Conservation (phyloP, 2,113 vertebrate species). For the Zingel zingel region DNA sequence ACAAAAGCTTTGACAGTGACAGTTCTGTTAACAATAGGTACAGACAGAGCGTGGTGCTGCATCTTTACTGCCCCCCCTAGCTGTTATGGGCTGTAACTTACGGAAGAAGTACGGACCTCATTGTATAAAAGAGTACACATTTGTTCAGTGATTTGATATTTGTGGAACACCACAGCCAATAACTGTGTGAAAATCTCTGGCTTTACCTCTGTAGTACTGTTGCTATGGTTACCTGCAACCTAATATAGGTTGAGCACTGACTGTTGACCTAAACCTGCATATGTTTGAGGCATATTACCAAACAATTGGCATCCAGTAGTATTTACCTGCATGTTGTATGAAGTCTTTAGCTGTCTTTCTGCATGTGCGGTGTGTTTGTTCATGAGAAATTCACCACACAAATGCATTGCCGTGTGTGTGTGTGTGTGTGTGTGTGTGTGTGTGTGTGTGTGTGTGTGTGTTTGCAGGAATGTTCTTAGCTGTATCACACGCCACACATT, state of each 20-base stretch:
- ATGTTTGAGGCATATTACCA: background rate
- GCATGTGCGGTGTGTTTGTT: constrained; percentile 10
- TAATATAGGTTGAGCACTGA: background rate
- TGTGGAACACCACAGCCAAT: background rate
- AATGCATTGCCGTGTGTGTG: constrained; percentile 20
- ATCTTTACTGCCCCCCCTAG: background rate
- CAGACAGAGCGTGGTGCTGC: background rate
- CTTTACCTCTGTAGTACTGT: background rate
- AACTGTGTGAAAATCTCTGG: background rate
- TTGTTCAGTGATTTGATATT: background rate
- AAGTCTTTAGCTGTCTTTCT: background rate
- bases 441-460: constrained; percentile 16
- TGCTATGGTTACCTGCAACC: constrained; percentile 1
- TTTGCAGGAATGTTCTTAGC: constrained; percentile 77
- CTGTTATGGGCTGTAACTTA: background rate
- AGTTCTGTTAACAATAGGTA: too few relatives aligned
- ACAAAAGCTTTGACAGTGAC: background rate
- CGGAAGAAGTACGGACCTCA: background rate
- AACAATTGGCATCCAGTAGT: background rate
- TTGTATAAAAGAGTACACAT: background rate
- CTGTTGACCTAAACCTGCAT: background rate
- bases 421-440: constrained; percentile 19
- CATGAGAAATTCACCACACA: background rate
- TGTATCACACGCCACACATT: constrained; percentile 82
- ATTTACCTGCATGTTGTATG: background rate